A percentile compares a stretch with the other conserved stretches of the same genome.
These are phyloP conservation scores for Tadarida brasiliensis DNA, from an alignment of 2,797 vertebrate species.

Conservation along the genomic window DNA sequence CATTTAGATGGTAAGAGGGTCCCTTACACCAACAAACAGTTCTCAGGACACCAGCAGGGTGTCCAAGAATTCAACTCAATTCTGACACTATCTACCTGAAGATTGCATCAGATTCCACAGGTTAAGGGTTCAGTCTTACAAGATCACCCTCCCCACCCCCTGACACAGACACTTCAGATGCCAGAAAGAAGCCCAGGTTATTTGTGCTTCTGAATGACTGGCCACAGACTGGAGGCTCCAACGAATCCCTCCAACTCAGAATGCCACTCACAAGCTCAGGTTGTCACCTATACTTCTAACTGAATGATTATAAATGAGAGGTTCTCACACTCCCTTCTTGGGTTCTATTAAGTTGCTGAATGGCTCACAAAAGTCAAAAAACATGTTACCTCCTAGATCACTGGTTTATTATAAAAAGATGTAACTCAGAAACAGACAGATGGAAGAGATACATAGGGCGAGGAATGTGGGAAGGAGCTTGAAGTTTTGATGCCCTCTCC, in stretches of 20 bases:
- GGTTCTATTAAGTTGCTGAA: background rate
- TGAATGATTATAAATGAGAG: background rate
- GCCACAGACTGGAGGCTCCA: no score
- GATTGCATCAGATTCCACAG: background rate
- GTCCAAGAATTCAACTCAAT: background rate
- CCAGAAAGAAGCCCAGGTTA: background rate
- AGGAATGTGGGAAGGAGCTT: background rate
- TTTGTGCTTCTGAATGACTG: background rate
- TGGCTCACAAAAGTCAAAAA: background rate
- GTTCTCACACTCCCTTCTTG: background rate
- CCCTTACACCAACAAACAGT: no score
- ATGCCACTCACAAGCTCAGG: background rate
- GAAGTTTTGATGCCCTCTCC: background rate
- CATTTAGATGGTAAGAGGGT: background rate
- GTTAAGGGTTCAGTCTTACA: background rate
- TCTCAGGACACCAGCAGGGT: background rate
- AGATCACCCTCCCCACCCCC: accelerated
- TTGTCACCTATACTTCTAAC: background rate
- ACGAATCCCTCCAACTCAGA: background rate
- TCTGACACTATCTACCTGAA: background rate
- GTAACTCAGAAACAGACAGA: background rate
- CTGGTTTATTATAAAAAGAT: background rate
- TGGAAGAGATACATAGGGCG: background rate
- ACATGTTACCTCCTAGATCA: background rate
- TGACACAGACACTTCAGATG: background rate